phyloP scores from a whole-genome alignment of 2,797 vertebrate genomes.

The Rhinogobio ventralis region DNA sequence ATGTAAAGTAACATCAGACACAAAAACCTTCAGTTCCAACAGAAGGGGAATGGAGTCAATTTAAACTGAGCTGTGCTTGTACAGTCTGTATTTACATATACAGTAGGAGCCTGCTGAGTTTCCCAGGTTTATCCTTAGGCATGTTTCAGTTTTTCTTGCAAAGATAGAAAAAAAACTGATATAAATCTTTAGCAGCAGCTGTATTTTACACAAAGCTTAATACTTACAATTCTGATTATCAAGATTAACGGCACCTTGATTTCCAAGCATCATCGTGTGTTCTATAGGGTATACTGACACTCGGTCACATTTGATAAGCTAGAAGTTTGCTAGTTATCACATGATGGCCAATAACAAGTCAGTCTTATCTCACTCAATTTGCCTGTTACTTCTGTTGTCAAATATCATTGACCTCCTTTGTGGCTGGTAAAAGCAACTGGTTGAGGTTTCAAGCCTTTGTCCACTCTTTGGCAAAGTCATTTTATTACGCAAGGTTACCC shows the following conservation, averaged over 20 bases:
- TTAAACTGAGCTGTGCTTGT: neutral
- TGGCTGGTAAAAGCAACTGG: conserved; percentile 99
- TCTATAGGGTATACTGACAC: conserved; percentile 23
- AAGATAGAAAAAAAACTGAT: conserved; percentile 22
- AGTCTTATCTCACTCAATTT: conserved; percentile 84
- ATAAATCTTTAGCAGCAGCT: conserved; percentile 50
- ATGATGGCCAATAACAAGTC: neutral
- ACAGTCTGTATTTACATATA: conserved; percentile 32
- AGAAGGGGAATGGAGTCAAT: neutral
- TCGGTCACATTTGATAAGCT: conserved; percentile 20
- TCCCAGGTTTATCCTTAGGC: conserved; percentile 28
- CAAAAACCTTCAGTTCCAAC: neutral
- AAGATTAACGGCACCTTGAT: conserved; percentile 36
- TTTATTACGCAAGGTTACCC: conserved; percentile 88
- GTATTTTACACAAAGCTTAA: conserved; percentile 45
- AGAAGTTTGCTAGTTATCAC: neutral
- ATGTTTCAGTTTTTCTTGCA: conserved; percentile 27
- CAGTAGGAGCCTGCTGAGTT: conserved; percentile 19
- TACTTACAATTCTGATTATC: conserved; percentile 27
- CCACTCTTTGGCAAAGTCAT: conserved; percentile 99
- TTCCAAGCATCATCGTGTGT: conserved; percentile 27
- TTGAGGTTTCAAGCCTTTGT: conserved; percentile 97
- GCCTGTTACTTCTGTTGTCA: conserved; percentile 92
- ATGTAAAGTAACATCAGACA: conserved; percentile 30
- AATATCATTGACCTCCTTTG: conserved; percentile 97